phyloP scores from a whole-genome alignment of 2,888 invertebrate species.

The Pegoplata infirma region DNA sequence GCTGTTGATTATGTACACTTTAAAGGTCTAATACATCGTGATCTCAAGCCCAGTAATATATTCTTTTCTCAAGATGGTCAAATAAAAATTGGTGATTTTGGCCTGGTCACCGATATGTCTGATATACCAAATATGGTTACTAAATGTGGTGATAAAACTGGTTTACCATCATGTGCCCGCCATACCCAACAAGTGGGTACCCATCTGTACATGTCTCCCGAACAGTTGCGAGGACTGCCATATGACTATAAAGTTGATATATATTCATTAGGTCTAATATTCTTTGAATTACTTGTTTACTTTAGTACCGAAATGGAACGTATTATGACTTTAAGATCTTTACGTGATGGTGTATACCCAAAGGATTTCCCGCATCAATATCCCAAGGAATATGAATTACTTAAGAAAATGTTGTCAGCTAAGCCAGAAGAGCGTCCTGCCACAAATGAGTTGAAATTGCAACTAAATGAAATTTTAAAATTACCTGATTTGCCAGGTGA shows the following conservation, averaged over 20 bases:
- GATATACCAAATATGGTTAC: constrained; percentile 79
- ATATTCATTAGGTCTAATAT: constrained; percentile 94
- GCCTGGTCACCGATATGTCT: constrained; percentile 93
- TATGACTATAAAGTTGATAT: constrained; percentile 97
- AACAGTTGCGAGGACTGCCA: constrained; percentile 87
- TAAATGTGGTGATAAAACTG: constrained; percentile 70
- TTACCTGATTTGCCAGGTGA: constrained; percentile 68
- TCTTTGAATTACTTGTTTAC: constrained; percentile 94
- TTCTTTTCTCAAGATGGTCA: constrained; percentile 94
- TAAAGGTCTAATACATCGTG: constrained; percentile 95
- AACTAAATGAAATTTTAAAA: constrained; percentile 70
- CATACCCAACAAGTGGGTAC: constrained; percentile 89
- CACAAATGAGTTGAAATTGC: constrained; percentile 82
- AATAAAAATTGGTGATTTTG: constrained; percentile 98
- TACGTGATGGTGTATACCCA: constrained; percentile 85
- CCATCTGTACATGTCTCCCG: constrained; percentile 98
- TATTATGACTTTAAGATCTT: constrained; percentile 82
- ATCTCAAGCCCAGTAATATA: constrained; percentile 96
- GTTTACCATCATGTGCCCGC: constrained; percentile 74
- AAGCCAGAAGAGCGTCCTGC: constrained; percentile 87
- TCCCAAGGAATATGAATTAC: constrained; percentile 84
- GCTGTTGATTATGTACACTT: constrained; percentile 98
- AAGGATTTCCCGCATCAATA: constrained; percentile 82
- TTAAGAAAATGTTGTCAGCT: constrained; percentile 87
- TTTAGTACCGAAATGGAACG: constrained; percentile 96